phyloP scores from a whole-genome alignment of 2,113 vertebrate genomes.

The Excalfactoria chinensis region DNA sequence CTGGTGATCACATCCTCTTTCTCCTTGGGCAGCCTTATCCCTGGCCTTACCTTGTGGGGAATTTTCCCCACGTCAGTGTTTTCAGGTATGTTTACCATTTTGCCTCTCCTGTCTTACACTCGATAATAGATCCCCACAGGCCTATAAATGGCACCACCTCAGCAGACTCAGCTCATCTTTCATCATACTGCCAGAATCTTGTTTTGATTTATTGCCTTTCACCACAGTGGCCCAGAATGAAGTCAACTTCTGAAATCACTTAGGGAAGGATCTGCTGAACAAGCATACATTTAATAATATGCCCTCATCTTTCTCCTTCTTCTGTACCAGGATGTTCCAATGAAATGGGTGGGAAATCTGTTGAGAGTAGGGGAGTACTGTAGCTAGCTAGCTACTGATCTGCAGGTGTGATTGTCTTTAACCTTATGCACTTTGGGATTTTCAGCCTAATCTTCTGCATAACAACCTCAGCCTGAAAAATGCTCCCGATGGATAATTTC shows the following conservation, averaged over 20 bases:
- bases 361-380: background rate
- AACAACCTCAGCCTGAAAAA: slow-evolving; percentile 24
- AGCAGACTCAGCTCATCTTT: slow-evolving; percentile 49
- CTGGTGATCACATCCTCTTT: background rate
- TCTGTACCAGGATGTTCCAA: background rate
- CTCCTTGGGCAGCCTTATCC: slow-evolving; percentile 11
- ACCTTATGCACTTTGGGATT: slow-evolving; percentile 31
- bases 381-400: slow-evolving; percentile 33
- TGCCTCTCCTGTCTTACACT: background rate
- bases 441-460: background rate
- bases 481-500: slow-evolving; percentile 24
- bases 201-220: slow-evolving; percentile 62
- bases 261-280: slow-evolving; percentile 63
- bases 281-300: slow-evolving; percentile 62
- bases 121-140: slow-evolving; percentile 11
- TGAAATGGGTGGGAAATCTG: slow-evolving; percentile 7
- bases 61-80: slow-evolving; percentile 24
- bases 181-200: background rate
- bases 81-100: slow-evolving; percentile 13
- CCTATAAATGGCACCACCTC: slow-evolving; percentile 59
- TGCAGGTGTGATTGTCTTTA: slow-evolving; percentile 24
- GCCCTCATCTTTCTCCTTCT: background rate
- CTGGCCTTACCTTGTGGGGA: slow-evolving; percentile 8
- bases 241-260: slow-evolving; percentile 60
- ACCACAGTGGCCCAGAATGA: slow-evolving; percentile 39